A percentile compares a stretch with the other conserved stretches of the same genome.
These are phyloP conservation scores for Cancer borealis DNA, from an alignment of 2,888 invertebrate genomes.

Conservation along the genomic window DNA sequence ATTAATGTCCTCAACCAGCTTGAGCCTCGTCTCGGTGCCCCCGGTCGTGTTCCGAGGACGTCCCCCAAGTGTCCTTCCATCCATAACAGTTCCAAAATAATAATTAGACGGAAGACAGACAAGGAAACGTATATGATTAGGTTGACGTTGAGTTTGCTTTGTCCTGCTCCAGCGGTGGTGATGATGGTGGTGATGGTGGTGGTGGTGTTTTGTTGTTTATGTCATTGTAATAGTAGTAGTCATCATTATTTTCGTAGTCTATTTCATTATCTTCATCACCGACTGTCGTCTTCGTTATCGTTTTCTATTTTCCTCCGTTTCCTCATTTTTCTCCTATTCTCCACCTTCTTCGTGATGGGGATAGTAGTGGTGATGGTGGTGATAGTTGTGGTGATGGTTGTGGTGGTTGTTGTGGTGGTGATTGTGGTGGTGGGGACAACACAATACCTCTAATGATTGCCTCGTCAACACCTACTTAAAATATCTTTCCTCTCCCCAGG, in stretches of 20 bases:
- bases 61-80: neutral
- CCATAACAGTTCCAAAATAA: neutral
- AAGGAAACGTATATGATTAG: neutral
- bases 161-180: neutral
- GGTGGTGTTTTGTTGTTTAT: neutral
- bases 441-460: neutral
- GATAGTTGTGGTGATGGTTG: neutral
- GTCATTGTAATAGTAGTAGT: neutral
- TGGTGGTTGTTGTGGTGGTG: neutral
- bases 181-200: neutral
- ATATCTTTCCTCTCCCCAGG: neutral
- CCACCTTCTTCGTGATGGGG: neutral
- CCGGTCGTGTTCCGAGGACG: neutral
- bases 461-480: neutral
- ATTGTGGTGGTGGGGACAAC: neutral
- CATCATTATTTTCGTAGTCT: neutral
- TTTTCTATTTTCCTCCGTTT: neutral
- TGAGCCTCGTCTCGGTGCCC: neutral
- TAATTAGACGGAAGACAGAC: neutral
- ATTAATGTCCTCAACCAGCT: conserved; percentile 5
- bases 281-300: neutral
- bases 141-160: neutral
- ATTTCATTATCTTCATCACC: neutral
- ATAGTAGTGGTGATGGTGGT: neutral
- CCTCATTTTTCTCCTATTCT: neutral